Conservation (phyloP, 2,113 vertebrate genomes). For the Columbina picui region DNA sequence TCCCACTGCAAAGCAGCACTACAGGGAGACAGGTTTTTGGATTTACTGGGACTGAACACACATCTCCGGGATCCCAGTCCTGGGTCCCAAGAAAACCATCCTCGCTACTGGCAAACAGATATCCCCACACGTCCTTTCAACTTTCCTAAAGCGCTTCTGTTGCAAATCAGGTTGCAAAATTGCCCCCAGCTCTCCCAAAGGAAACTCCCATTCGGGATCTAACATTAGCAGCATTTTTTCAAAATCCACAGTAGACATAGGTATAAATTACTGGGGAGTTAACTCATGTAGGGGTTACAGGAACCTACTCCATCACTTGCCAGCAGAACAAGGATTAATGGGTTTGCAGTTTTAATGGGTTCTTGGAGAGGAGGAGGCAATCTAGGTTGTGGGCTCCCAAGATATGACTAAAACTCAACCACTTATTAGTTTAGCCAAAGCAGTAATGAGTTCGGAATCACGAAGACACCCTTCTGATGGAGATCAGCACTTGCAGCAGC, state of each 20-base stretch:
- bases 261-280: neutral
- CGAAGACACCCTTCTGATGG: neutral
- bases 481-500: neutral
- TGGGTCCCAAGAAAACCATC: neutral
- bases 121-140: fast-evolving
- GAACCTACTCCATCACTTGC: neutral
- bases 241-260: neutral
- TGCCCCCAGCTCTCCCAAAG: neutral
- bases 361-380: neutral
- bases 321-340: neutral
- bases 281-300: neutral
- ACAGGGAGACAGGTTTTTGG: neutral
- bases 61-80: neutral
- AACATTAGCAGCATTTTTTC: neutral
- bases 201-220: neutral
- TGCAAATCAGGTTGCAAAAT: neutral
- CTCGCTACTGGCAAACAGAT: neutral
- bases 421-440: neutral
- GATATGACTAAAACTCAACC: neutral
- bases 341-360: neutral
- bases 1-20: neutral
- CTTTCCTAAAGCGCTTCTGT: neutral
- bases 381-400: neutral
- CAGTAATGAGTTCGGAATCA: neutral
- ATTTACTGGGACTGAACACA: neutral